phyloP scores from a whole-genome alignment of 2,888 invertebrate genomes.

The Drosophila macrothrix region DNA sequence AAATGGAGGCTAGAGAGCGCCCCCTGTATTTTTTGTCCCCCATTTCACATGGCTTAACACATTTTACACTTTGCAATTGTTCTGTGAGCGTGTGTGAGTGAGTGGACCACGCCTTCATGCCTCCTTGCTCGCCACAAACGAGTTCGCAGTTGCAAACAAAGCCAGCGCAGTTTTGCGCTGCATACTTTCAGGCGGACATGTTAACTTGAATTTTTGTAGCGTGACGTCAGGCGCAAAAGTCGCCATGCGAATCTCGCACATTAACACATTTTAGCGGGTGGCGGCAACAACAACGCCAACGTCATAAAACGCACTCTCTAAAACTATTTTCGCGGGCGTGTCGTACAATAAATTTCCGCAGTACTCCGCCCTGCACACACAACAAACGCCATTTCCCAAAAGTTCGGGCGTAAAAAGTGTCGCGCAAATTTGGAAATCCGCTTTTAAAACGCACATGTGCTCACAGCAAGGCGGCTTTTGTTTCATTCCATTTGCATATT shows the following conservation, averaged over 20 bases:
- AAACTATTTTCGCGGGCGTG: conserved; percentile 75
- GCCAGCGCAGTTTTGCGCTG: conserved; percentile 22
- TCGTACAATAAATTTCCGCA: conserved; percentile 65
- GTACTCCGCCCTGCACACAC: background rate
- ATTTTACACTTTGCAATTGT: conserved; percentile 81
- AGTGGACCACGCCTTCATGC: conserved; percentile 40
- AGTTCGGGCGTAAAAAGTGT: conserved; percentile 34
- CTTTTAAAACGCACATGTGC: conserved; percentile 66
- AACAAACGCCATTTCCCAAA: background rate
- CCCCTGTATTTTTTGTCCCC: conserved; percentile 38
- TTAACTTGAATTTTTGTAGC: conserved; percentile 34
- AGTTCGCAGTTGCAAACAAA: conserved; percentile 33
- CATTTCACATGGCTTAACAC: conserved; percentile 79
- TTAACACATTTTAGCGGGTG: conserved; percentile 66
- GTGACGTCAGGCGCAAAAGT: conserved; percentile 41
- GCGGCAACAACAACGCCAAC: conserved; percentile 14
- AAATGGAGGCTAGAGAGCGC: conserved; percentile 19
- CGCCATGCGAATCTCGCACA: conserved; percentile 67
- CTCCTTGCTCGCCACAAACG: conserved; percentile 1
- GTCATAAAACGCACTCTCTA: conserved; percentile 72
- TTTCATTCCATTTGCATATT: conserved; percentile 72
- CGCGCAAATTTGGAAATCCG: conserved; percentile 68
- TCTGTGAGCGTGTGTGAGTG: conserved; percentile 44
- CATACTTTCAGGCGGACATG: conserved; percentile 57
- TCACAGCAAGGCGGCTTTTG: conserved; percentile 47